A percentile compares a stretch with the other conserved stretches of the same genome.
These are phyloP conservation scores for Apostichopus parvimensis DNA, from an alignment of 35 echinoderm and acorn worm genomes.

Conservation along the genomic window DNA sequence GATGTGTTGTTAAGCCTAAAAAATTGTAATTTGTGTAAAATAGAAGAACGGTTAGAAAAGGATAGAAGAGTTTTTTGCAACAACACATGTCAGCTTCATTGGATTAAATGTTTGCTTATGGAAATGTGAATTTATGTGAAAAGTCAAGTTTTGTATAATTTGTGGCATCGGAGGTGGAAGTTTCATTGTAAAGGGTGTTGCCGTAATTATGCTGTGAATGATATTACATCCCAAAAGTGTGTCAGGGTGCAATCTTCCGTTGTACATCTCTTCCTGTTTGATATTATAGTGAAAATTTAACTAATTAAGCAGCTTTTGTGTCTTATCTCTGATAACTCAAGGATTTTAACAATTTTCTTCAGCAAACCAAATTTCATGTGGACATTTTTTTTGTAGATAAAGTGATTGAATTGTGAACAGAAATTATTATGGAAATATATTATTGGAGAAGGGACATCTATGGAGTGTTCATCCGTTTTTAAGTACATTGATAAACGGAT, in stretches of 20 bases:
- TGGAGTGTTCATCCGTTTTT: too few relatives aligned
- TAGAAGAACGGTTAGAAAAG: background rate
- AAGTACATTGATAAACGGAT: too few relatives aligned
- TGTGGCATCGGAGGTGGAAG: background rate
- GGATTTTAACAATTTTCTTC: background rate
- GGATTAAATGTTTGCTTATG: background rate
- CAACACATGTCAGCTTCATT: background rate
- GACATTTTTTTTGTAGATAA: background rate
- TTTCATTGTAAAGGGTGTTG: constrained; percentile 14
- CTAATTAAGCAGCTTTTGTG: background rate
- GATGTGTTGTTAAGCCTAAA: too few relatives aligned
- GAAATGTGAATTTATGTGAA: background rate
- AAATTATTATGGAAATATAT: too few relatives aligned
- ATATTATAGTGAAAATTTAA: background rate
- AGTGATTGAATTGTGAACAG: too few relatives aligned
- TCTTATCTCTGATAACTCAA: constrained; percentile 9
- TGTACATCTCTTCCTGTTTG: background rate
- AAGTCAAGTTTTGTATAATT: background rate
- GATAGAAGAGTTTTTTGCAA: background rate
- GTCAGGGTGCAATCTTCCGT: background rate
- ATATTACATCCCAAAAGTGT: background rate
- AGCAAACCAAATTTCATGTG: background rate
- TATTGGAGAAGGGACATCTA: too few relatives aligned
- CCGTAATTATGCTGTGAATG: constrained; percentile 25
- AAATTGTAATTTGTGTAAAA: background rate